These are phyloP conservation scores for Progne subis DNA, from an alignment of 2,113 vertebrate genomes.

Conservation along the genomic window DNA sequence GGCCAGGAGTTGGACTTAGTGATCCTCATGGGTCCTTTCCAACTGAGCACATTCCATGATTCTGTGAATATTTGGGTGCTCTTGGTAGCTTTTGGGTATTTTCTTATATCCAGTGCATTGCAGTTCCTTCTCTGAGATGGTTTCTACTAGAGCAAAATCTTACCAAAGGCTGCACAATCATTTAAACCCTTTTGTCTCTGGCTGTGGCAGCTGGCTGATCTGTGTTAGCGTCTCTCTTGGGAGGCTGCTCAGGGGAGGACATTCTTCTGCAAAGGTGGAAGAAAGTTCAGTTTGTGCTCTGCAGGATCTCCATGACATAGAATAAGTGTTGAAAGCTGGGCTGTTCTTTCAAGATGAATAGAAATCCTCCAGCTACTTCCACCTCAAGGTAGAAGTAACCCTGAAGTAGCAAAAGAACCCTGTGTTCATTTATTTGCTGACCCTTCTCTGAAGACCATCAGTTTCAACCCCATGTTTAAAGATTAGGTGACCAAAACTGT, in stretches of 20 bases:
- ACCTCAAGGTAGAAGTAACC: rapidly evolving
- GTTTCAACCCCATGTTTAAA: not conserved
- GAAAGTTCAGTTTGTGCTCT: not conserved
- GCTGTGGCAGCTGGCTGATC: not conserved
- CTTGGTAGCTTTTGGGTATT: not conserved
- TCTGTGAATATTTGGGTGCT: not conserved
- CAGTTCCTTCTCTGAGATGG: not conserved
- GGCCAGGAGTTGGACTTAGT: not conserved
- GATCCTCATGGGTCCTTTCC: not conserved
- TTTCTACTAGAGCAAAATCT: not conserved
- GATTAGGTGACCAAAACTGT: not conserved
- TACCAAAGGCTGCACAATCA: not conserved
- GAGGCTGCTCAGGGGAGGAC: not conserved
- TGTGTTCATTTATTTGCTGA: not conserved
- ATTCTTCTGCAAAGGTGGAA: not conserved
- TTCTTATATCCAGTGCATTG: not conserved
- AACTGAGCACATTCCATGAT: not conserved
- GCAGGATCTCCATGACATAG: not conserved
- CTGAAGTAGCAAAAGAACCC: too few relatives aligned
- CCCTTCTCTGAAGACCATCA: not conserved
- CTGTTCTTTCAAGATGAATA: not conserved
- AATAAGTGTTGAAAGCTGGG: not conserved
- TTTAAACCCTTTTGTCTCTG: not conserved
- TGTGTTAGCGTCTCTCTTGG: not conserved
- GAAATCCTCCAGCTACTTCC: not conserved